Conservation (phyloP, 1,140 invertebrate species). For the Drosophila fuyamai region DNA sequence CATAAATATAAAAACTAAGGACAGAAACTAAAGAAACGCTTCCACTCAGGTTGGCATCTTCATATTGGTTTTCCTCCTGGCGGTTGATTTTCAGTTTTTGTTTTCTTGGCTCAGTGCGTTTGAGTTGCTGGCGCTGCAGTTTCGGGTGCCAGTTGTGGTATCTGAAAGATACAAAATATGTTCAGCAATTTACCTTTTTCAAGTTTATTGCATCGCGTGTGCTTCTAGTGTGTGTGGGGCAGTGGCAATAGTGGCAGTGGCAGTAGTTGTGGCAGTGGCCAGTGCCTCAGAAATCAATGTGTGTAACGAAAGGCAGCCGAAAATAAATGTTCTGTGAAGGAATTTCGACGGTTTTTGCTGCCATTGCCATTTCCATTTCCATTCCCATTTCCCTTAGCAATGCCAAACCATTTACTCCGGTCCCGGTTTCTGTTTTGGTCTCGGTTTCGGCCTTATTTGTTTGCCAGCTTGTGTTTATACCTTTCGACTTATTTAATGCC, state of each 20-base stretch:
- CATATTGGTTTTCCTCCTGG: conserved; percentile 44
- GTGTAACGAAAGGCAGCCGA: conserved; percentile 81
- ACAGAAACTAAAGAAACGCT: conserved; percentile 37
- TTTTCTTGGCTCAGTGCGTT: conserved; percentile 42
- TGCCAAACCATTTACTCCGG: conserved; percentile 60
- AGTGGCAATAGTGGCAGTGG: too few species aligned
- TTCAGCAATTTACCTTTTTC: conserved; percentile 69
- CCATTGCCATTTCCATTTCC: conserved; percentile 41
- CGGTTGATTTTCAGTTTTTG: conserved; percentile 30
- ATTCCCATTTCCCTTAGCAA: conserved; percentile 40
- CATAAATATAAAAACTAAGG: conserved; percentile 53
- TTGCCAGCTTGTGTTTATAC: conserved; percentile 77
- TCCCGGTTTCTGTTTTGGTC: conserved; percentile 8
- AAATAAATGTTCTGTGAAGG: conserved; percentile 84
- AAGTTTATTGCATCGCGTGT: conserved; percentile 69
- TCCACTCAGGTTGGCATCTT: conserved; percentile 47
- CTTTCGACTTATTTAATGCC: conserved; percentile 79
- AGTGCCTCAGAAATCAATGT: conserved; percentile 73
- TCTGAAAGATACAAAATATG: conserved; percentile 69
- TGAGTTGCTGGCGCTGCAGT: conserved; percentile 42
- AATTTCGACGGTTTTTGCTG: conserved; percentile 79
- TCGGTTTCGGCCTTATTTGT: conserved; percentile 61
- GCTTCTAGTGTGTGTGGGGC: conserved; percentile 9
- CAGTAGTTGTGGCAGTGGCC: conserved; percentile 9
- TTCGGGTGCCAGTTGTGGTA: conserved; percentile 53